Conservation (phyloP, 1,140 invertebrate species). For the Manduca sexta region DNA sequence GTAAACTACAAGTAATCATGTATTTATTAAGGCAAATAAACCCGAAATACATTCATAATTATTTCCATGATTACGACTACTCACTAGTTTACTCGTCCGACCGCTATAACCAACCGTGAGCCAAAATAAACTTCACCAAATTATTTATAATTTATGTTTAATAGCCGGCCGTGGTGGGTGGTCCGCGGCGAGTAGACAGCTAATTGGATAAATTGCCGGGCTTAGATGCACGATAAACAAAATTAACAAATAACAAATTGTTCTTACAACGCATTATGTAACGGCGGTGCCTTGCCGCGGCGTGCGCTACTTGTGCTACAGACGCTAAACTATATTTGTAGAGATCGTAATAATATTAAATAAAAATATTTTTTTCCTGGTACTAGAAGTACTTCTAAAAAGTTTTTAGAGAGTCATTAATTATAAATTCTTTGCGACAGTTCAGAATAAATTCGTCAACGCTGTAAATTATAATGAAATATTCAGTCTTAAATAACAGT, state of each 20-base stretch:
- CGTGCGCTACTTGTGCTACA: background rate
- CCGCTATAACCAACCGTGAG: conserved; percentile 33
- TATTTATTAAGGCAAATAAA: conserved; percentile 5
- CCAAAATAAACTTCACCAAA: conserved; percentile 62
- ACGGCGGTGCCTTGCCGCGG: background rate
- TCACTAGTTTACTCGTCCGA: conserved; percentile 11
- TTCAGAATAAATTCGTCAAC: too few relatives aligned
- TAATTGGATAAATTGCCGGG: conserved; percentile 68
- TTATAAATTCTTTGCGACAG: too few relatives aligned
- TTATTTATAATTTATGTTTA: conserved; percentile 68
- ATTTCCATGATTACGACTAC: conserved; percentile 6
- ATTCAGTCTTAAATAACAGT: too few relatives aligned
- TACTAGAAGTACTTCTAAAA: too few relatives aligned
- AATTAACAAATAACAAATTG: conserved; percentile 68
- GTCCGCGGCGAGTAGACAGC: conserved; percentile 37
- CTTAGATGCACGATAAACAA: conserved; percentile 63
- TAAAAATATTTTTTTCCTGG: too few relatives aligned
- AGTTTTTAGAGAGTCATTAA: too few relatives aligned
- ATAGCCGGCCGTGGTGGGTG: conserved; percentile 59
- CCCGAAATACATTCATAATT: conserved; percentile 1
- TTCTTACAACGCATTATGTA: conserved; percentile 22
- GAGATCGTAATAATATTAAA: too few relatives aligned
- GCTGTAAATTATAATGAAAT: background rate
- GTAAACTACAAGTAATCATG: conserved; percentile 1
- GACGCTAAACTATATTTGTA: background rate